phyloP scores from a whole-genome alignment of 2,888 invertebrate species.

The Lysandra bellargus region DNA sequence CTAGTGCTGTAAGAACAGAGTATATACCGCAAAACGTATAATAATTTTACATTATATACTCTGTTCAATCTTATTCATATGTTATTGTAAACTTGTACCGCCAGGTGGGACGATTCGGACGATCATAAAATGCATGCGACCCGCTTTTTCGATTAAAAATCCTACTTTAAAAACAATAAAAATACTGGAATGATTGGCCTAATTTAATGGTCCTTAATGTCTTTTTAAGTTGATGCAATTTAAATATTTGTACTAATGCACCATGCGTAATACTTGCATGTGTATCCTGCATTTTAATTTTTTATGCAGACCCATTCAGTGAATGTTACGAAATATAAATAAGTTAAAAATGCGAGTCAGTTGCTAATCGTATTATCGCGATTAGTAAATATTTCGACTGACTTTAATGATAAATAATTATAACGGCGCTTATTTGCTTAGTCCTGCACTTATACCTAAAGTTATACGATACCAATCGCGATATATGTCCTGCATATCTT shows the following conservation, averaged over 20 bases:
- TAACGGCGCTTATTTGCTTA: background rate
- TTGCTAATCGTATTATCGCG: background rate
- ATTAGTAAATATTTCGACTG: background rate
- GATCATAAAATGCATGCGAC: slow-evolving; percentile 11
- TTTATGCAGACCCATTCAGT: background rate
- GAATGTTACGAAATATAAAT: background rate
- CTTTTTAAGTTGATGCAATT: background rate
- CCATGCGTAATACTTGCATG: background rate
- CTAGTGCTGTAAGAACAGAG: slow-evolving; percentile 23
- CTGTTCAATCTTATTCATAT: slow-evolving; percentile 18
- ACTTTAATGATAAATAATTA: background rate
- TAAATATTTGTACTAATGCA: slow-evolving; percentile 7
- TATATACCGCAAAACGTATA: background rate
- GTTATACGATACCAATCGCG: background rate
- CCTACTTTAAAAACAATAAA: slow-evolving; percentile 16
- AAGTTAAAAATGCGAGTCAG: slow-evolving; percentile 1
- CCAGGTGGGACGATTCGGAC: slow-evolving; percentile 17
- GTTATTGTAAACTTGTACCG: slow-evolving; percentile 22
- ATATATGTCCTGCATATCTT: background rate
- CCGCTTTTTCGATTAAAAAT: background rate
- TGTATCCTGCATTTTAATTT: background rate
- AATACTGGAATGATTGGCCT: background rate
- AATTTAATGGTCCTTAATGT: slow-evolving; percentile 14
- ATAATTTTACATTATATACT: background rate
- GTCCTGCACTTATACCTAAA: background rate